These are phyloP conservation scores for Maconellicoccus hirsutus DNA, from an alignment of 1,140 invertebrate species.

Conservation along the genomic window DNA sequence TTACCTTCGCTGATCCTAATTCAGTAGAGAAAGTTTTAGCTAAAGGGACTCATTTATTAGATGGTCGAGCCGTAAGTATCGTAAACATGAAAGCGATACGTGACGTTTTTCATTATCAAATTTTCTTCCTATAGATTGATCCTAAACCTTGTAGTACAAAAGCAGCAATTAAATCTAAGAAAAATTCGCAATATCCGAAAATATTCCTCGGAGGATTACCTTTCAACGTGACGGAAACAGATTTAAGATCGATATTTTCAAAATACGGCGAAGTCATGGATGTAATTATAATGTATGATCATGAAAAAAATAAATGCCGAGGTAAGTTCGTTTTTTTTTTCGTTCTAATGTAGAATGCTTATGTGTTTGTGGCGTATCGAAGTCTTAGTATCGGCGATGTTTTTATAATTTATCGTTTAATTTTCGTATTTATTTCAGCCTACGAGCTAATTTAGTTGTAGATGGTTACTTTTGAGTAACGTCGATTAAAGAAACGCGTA, in stretches of 20 bases:
- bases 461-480: no score
- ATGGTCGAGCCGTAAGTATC: conserved; percentile 87
- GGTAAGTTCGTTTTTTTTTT: not conserved
- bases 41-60: conserved; percentile 83
- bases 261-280: conserved; percentile 14
- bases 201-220: conserved; percentile 8
- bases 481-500: no score
- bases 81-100: no score
- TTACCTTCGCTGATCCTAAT: conserved; percentile 85
- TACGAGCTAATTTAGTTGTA: no score
- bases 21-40: conserved; percentile 91
- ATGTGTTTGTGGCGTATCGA: no score
- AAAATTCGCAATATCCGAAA: conserved; percentile 16
- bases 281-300: conserved; percentile 13
- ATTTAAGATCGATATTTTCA: conserved; percentile 11
- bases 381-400: no score
- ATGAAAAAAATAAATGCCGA: conserved; percentile 16
- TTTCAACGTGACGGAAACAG: not conserved
- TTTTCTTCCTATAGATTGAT: conserved; percentile 6
- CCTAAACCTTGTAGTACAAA: conserved; percentile 12
- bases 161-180: not conserved
- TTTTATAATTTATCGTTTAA: no score
- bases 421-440: no score
- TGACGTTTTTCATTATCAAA: no score
- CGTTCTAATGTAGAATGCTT: no score